Percentiles rank a stretch among this genome's conserved stretches.
phyloP scores from a whole-genome alignment of 2,113 vertebrate species.

The Chionis minor region DNA sequence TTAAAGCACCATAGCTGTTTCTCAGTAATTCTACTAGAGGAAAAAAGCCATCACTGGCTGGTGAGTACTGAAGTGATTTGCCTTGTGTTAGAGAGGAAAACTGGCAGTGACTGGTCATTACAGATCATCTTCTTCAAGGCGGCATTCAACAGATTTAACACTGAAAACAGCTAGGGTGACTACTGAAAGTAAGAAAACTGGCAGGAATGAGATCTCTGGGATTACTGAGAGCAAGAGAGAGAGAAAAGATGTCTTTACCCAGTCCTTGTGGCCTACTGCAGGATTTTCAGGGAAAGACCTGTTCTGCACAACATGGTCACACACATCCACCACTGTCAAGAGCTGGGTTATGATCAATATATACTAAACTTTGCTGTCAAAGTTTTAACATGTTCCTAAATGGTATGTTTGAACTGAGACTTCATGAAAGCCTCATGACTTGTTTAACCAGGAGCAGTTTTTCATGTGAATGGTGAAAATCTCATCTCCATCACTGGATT shows the following conservation, averaged over 20 bases:
- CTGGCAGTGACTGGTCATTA: neutral
- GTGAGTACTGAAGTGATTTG: neutral
- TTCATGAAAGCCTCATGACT: neutral
- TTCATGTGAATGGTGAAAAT: neutral
- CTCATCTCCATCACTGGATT: neutral
- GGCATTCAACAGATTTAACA: neutral
- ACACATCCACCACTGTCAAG: fast-evolving
- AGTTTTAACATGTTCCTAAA: neutral
- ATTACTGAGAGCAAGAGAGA: neutral
- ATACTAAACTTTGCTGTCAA: neutral
- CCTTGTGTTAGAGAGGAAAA: neutral
- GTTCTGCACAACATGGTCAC: neutral
- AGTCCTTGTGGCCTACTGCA: neutral
- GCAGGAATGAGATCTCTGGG: neutral
- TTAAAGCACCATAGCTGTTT: neutral
- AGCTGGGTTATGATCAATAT: neutral
- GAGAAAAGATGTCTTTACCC: neutral
- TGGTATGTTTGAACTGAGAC: neutral
- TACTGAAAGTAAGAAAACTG: neutral
- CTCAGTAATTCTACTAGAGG: neutral
- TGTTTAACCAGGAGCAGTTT: neutral
- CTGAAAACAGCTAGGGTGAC: neutral
- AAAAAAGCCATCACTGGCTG: neutral
- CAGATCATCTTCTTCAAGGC: neutral
- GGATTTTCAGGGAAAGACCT: neutral